Base-by-base conservation (phyloP, 2,797 vertebrate genomes). In the Buceros bicornis region DNA sequence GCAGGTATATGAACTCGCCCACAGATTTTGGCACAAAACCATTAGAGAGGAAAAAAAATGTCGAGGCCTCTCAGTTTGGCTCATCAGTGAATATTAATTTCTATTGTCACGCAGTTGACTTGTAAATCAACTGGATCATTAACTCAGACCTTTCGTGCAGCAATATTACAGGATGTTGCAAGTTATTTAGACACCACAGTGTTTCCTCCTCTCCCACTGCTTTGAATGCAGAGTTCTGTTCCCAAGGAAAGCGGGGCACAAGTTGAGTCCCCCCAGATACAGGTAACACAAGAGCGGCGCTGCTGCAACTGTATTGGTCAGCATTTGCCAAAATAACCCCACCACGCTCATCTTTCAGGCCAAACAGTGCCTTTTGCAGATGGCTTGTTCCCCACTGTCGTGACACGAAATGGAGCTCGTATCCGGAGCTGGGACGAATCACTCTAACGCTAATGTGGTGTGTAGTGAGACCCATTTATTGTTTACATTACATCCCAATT, bases 51-150 rank as follows among this genome's bases (percentile, higher is more conserved):
- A 11, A 24, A 24, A 48, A 48, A 48, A 21, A 21, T 22, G 22
- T 24, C 12, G 21, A 11, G 48, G 48, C 42, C 33, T 76, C 69
- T 90, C 56, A n/a, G 40, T 82, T 70, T 42, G 71, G 71, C 90
- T 94, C 82, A 90, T 97, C 85, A 93, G 91, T 33, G 81, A 96
- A 87, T 93, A 96, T 96, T 96, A 95, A 96, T 96, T 95, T 84
- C 51, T 87, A 4, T 90, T 95, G 90, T 94, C 90, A 79, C 25
- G 31, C 86, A 87, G 93, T 33, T 94, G 93, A 90, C 94, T 93
- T 95, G 90, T 93, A 92, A 95, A 94, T 96, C 93, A 96, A 79
- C 64, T 61, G 94, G 85, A 80, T 93, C 96, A 89, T 95, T 96
- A 95, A 96, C 90, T 95, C 90, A 71, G 83, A 96, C 94, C 85